These are phyloP conservation scores for Chaetoderma sp. DNA, from an alignment of 2,888 invertebrate species.

Conservation along the genomic window DNA sequence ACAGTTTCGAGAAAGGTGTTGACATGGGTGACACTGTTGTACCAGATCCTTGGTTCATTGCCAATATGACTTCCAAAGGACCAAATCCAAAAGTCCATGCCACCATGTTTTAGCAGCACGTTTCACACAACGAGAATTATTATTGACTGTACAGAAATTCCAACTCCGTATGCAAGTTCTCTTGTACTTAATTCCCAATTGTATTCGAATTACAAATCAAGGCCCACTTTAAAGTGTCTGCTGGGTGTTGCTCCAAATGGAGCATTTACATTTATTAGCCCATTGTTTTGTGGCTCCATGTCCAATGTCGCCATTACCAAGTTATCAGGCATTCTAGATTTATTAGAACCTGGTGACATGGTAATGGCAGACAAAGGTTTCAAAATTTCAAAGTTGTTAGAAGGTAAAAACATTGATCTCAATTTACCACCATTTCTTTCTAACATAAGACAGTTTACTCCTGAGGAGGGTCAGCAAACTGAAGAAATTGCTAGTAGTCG, in stretches of 20 bases:
- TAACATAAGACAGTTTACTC: no score
- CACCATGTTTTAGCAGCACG: no score
- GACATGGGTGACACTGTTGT: no score
- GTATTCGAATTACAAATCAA: conserved; percentile 34
- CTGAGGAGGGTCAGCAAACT: no score
- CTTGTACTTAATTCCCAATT: conserved; percentile 24
- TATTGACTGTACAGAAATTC: conserved; percentile 36
- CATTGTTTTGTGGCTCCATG: conserved; percentile 27
- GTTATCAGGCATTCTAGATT: conserved; percentile 15
- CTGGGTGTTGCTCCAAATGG: conserved; percentile 27
- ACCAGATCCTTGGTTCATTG: no score
- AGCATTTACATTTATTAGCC: conserved; percentile 26
- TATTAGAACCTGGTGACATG: conserved; percentile 29
- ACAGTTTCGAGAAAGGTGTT: no score
- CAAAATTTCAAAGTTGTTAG: conserved; percentile 24
- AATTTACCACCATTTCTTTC: conserved; percentile 29
- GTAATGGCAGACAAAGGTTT: conserved; percentile 36
- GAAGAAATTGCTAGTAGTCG: no score
- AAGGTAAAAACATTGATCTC: conserved; percentile 1
- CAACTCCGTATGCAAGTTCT: conserved; percentile 24
- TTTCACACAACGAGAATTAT: no score
- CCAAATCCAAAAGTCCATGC: no score
- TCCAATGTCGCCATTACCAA: conserved; percentile 22
- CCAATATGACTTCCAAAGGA: no score
- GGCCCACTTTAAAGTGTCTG: conserved; percentile 26